Conservation (phyloP, 2,888 invertebrate genomes). For the Lasioglossum marginatum region DNA sequence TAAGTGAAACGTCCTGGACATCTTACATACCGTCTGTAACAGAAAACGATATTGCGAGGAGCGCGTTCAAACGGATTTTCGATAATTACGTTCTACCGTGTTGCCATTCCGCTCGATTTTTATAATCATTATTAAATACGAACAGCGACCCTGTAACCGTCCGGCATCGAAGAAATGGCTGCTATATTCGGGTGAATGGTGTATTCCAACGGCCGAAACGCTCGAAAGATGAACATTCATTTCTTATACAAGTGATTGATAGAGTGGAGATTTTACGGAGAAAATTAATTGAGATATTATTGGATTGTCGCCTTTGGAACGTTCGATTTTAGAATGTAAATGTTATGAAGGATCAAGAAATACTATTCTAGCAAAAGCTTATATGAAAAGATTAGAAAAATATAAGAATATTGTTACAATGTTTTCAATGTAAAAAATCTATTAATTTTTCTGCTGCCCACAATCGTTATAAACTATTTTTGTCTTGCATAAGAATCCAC, state of each 20-base stretch:
- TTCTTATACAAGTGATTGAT: not conserved
- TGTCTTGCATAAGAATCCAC: no score
- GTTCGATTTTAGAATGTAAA: no score
- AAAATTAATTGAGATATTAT: not conserved
- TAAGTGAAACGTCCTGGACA: slow-evolving; percentile 41
- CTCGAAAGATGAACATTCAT: not conserved
- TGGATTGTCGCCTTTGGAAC: no score
- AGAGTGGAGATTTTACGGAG: not conserved
- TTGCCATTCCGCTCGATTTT: not conserved
- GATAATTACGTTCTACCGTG: slow-evolving; percentile 15
- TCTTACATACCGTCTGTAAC: slow-evolving; percentile 23
- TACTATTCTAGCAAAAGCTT: no score
- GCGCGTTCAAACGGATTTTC: slow-evolving; percentile 16
- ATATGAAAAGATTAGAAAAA: no score
- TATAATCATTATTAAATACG: not conserved
- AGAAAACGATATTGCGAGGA: slow-evolving; percentile 16
- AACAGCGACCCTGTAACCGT: not conserved
- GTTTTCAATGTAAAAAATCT: no score
- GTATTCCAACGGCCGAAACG: not conserved
- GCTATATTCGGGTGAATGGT: not conserved
- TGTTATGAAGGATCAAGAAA: no score
- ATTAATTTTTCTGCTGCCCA: no score
- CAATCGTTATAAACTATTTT: no score
- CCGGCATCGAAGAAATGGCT: not conserved
- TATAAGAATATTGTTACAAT: no score